Base-by-base conservation (phyloP, 2,797 vertebrate genomes). In the Sebastes goodei region DNA sequence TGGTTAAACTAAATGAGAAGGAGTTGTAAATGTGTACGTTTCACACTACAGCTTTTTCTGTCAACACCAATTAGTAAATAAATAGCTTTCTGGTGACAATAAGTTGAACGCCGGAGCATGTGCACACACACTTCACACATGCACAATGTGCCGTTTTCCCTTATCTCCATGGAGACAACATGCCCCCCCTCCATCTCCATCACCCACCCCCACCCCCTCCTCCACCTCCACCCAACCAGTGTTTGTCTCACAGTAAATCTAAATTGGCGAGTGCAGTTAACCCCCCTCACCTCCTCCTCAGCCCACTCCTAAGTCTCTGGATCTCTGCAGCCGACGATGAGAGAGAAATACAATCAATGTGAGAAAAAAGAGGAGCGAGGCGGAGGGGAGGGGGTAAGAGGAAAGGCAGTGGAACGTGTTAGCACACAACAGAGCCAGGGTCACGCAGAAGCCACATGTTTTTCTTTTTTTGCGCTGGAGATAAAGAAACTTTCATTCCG, bases 241-340 rank as follows among this genome's bases (percentile, higher is more conserved):
- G 88, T 93, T 88, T 88, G 90, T 93, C 90, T 93, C 91, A 88
- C 88, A 83, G 92, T 92, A 93, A 92, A 94, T 94, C 92, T 93
- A 94, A 94, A 94, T 93, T 93, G 93, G 87, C 73, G 88, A 90
- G 86, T 38, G 84, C 87, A 86, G 92, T 94, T 94, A 93, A 92
- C 92, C 92, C 78, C 84, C 82, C 78, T 85, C 85, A 90, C 90
- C 89, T 84, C 76, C 83, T 75, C 84, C 80, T 71, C 82, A 76
- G 74, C 68, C 70, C 7, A 30, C 83, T 79, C 81, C 79, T 62
- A 62, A 82, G 73, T 77, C 86, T 88, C 71, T 63, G 79, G 42
- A 74, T 87, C 78, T 77, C 65, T 79, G 82, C 74, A 27, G 81
- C 74, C 72, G 71, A 76, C 67, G 78, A 87, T 78, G 86, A 85